Evolutionary conservation across 2,888 invertebrate species (phyloP).

Genomic region (Campoplex nolae): DNA sequence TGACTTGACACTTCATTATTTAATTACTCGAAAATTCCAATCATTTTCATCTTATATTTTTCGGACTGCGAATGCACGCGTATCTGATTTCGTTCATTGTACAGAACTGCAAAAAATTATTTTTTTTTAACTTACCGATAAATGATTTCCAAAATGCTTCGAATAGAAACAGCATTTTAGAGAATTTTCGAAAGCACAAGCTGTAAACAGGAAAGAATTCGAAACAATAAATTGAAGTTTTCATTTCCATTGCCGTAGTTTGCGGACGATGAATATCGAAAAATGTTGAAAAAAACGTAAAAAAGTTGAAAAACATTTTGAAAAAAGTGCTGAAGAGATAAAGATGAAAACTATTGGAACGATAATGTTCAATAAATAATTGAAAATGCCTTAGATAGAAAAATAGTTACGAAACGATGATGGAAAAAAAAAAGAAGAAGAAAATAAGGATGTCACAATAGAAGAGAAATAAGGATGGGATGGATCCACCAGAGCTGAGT

Average conservation of each 20-base stretch:
- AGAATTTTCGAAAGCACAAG: too few species aligned
- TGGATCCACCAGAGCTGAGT: constrained; percentile 28
- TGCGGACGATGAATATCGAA: too few species aligned
- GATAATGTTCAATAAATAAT: background rate
- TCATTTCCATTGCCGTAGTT: too few species aligned
- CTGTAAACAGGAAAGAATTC: too few species aligned
- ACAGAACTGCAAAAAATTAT: background rate
- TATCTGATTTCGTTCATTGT: background rate
- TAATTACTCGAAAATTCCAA: background rate
- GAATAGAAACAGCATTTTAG: too few species aligned
- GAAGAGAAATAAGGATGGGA: constrained; percentile 8
- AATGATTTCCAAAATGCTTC: too few species aligned
- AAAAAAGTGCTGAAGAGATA: background rate
- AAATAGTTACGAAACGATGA: background rate
- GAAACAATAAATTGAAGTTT: too few species aligned
- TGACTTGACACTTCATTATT: background rate
- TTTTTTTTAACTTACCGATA: background rate
- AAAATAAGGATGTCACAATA: constrained; percentile 44
- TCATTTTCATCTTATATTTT: background rate
- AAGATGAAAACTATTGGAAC: background rate
- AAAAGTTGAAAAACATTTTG: background rate
- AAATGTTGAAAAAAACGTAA: too few species aligned
- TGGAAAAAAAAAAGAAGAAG: constrained; percentile 28
- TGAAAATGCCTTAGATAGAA: background rate
- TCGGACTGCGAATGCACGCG: background rate